Evolutionary conservation across 2,797 vertebrate genomes (phyloP), one percentile per base, ranked within the genome.

Genomic region (Protosalanx chinensis): DNA sequence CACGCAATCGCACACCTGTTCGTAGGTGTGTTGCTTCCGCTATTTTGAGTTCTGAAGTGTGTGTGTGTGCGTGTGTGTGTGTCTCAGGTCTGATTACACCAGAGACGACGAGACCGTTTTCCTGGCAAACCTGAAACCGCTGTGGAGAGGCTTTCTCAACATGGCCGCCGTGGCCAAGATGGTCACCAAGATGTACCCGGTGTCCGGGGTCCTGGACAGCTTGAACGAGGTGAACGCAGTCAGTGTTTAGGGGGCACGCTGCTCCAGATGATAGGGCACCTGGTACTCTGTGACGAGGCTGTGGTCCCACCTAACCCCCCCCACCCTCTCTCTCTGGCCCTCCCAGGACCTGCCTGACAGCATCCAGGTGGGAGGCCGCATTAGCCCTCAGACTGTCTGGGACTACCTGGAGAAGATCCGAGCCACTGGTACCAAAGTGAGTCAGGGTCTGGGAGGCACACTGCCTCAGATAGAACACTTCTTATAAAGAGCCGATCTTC

Each of bases 361-460:
- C 76, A 94, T 99, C 85, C 96, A 98, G 89, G 95, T 99, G 73
- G 97, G 97, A 60, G 98, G 98, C 68, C 94, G 98, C 80, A 99
- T 99, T 84, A 98, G 95, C 67, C 98, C 98, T 73, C 97, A 98
- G 79, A 98, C 89, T 7, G 98, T 99, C 72, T 99, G 98, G 98
- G 98, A 99, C 85, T 99, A 99, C 79, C 94, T 99, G 74, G 97
- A 99, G 88, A 99, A 99, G 92, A 98, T 99, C 77, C 95, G 97
- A 82, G 98, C 97, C 75, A 96, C 95, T 58, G 97, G 97, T 84
- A 99, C 98, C 83, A 99, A 99, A 93, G 98, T 99, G 85, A 89
- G 87, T 79, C 68, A 33, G 7, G 72, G 64, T 53, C n/a, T 77
- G 8, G 32, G 12, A 15, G 4, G 7, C 1, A 27, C 64, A 56